These are phyloP conservation scores for Salvator merianae DNA, from an alignment of 2,113 vertebrate species.

Conservation along the genomic window DNA sequence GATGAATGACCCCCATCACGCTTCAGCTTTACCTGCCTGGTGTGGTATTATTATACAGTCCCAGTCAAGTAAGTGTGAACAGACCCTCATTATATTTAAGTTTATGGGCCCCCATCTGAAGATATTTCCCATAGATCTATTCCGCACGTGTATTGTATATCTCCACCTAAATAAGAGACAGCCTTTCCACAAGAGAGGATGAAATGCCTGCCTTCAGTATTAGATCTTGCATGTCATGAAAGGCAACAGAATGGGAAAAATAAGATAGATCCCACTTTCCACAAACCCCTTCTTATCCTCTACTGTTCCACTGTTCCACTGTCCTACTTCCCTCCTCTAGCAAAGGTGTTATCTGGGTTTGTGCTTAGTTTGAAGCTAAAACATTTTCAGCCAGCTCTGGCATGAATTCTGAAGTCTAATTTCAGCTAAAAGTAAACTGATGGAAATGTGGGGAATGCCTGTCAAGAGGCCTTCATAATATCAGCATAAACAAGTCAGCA, in stretches of 20 bases:
- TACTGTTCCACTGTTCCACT: no score
- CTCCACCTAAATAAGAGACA: neutral
- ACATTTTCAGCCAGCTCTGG: neutral
- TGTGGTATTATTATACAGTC: no score
- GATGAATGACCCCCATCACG: no score
- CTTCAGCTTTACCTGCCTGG: no score
- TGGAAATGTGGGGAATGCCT: neutral
- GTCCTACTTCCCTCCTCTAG: no score
- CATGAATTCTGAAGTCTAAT: neutral
- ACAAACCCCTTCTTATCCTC: no score
- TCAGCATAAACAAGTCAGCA: constrained; percentile 13
- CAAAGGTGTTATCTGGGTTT: no score
- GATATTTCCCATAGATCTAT: neutral
- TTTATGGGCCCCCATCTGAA: neutral
- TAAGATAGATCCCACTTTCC: no score
- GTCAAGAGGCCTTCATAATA: neutral
- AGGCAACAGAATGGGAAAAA: no score
- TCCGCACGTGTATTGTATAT: neutral
- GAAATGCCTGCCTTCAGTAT: neutral
- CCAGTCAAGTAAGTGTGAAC: no score
- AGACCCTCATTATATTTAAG: no score
- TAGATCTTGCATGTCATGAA: no score
- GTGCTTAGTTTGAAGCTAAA: neutral
- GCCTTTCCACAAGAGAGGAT: neutral
- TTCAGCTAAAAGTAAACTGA: neutral